Conservation (phyloP, 2,113 vertebrate genomes). For the Rhabdomys dilectus region DNA sequence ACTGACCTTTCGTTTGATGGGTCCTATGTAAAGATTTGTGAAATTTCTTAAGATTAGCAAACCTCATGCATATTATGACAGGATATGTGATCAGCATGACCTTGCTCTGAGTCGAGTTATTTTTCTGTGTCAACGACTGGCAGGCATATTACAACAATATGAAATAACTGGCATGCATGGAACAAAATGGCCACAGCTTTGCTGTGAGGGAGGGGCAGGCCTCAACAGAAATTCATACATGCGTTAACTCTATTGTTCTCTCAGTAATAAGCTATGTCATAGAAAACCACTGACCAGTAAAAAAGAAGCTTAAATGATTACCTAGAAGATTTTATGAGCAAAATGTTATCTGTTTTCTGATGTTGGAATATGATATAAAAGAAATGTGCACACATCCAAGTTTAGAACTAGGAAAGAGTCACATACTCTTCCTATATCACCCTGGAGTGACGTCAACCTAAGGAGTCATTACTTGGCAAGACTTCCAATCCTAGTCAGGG, state of each 20-base stretch:
- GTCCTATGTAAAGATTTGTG: too few relatives aligned
- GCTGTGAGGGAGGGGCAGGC: too few relatives aligned
- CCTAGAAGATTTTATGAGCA: neutral
- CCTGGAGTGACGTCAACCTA: neutral
- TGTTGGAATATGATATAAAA: neutral
- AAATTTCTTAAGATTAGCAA: too few relatives aligned
- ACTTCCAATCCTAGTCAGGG: too few relatives aligned
- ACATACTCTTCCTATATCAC: neutral
- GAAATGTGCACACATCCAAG: neutral
- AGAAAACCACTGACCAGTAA: neutral
- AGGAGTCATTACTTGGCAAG: neutral
- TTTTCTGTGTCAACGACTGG: too few relatives aligned
- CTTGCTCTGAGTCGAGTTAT: too few relatives aligned
- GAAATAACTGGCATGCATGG: too few relatives aligned
- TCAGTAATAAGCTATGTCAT: neutral
- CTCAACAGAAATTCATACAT: neutral
- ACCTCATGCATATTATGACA: too few relatives aligned
- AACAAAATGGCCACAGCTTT: too few relatives aligned
- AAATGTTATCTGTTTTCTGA: slow-evolving; percentile 16
- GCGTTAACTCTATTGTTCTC: neutral
- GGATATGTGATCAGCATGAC: too few relatives aligned
- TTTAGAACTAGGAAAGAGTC: neutral
- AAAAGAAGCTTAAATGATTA: slow-evolving; percentile 5
- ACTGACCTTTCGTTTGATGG: too few relatives aligned
- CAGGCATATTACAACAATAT: too few relatives aligned